Evolutionary conservation across 2,113 vertebrate genomes (phyloP), one percentile per base, ranked within the genome.

Genomic region (Ailurus styani): DNA sequence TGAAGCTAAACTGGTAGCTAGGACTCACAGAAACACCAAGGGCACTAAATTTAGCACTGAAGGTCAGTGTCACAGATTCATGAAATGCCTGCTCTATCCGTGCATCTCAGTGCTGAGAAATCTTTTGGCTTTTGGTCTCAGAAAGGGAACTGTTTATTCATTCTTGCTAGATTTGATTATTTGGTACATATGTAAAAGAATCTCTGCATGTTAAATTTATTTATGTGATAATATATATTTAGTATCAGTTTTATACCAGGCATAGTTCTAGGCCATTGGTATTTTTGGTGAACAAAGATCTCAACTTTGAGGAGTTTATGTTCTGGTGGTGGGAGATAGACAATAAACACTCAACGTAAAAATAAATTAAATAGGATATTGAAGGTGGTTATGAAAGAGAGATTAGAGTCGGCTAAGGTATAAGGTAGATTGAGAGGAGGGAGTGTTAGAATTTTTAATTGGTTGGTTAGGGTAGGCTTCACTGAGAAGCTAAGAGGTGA

Each of bases 41-140:
- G 73, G 77, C 73, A 85, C 89, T 98, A 93, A 93, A 92, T 92
- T 97, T 90, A 96, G 87, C 62, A 1, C 18, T 72, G 91, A 95
- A 83, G 78, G 60, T 91, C 84, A 21, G 12, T 75, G 55, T 62
- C 95, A 55, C 21, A 89, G 55, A 68, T 79, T 78, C 34, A 57
- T 86, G 68, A 94, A 88, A 90, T 68, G 37, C 62, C 23, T 54
- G 7, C 66, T 82, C 10, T 17, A 14, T 42, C 62, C 20, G 37
- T 70, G 34, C 23, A 55, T 83, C 79, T 34, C 42, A 31, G 12
- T 40, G 42, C 94, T 84, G 7, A 45, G 60, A 78, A 95, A 50
- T 82, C 17, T 66, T 78, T 90, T 79, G 47, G 9, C n/a, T 93
- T 91, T 96, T 77, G 37, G n/a, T 62, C 40, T 95, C 42, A 70